Evolutionary conservation across 2,797 vertebrate species (phyloP), one percentile per base, ranked within the genome.

Genomic region (Percopsis omiscomaycus): DNA sequence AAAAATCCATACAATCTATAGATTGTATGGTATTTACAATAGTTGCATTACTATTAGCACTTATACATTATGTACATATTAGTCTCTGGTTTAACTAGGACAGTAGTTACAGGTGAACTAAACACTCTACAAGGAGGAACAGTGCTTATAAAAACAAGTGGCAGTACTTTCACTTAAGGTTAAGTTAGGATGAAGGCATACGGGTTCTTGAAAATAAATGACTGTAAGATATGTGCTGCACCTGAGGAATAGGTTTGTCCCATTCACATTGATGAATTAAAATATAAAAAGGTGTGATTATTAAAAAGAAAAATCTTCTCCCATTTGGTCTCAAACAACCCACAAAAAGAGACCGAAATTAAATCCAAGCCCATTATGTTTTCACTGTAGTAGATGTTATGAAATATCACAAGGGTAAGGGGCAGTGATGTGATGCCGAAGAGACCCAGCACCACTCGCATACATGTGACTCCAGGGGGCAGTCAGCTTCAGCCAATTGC

Each of bases 31-130:
- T 91, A 91, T 91, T 91, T 90, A 90, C 90, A 91, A 91, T 90
- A 89, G 77, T 86, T 71, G 84, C 77, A 80, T 86, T 66, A 89
- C 89, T 90, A 89, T 90, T 72, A 83, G 78, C 83, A 89, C 89
- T 89, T 90, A 89, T 89, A 91, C 89, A 91, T 73, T 91, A 91
- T 91, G 87, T 91, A 91, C 89, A 90, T 66, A 89, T 89, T 91
- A 90, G 89, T 90, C 84, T 87, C 87, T 89, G 84, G 81, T 84
- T 86, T 77, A 37, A 71, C 89, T 88, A 90, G 45, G 86, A 89
- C 86, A 91, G 89, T 88, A 91, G 89, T 89, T 89, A 89, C 83
- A 89, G 71, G 46, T 12, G n/a, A 75, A 79, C 59, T 73, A 82
- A 79, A 85, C 78, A 69, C 72, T 86, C 86, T 88, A 89, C 71